Percentiles rank a stretch among this genome's conserved stretches.
Evolutionary conservation across 2,113 vertebrate species (phyloP).

Genomic region (Lontra canadensis): DNA sequence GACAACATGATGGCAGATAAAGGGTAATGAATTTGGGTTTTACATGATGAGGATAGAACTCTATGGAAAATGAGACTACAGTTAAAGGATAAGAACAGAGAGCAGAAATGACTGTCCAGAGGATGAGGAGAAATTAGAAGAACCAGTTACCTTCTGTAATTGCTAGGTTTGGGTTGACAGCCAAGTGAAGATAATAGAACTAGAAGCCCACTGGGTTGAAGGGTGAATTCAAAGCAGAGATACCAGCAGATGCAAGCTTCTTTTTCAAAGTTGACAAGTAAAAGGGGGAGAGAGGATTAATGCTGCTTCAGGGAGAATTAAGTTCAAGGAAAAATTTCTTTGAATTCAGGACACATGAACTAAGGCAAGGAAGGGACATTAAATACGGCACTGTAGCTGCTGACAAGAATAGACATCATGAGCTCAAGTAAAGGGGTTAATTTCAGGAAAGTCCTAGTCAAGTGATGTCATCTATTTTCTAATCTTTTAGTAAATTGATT

Average conservation of each 20-base stretch:
- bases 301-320: background rate
- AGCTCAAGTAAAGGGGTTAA: background rate
- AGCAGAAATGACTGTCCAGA: background rate
- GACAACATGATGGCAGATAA: background rate
- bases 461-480: background rate
- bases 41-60: background rate
- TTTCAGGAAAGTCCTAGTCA: background rate
- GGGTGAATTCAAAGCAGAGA: background rate
- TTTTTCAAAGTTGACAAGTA: background rate
- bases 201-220: background rate
- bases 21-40: background rate
- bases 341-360: background rate
- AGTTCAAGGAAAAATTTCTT: background rate
- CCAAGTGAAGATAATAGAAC: background rate
- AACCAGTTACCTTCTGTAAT: background rate
- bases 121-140: background rate
- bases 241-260: background rate
- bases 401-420: background rate
- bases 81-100: background rate
- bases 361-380: background rate
- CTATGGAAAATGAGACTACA: background rate
- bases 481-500: background rate
- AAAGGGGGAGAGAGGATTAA: background rate
- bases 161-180: background rate
- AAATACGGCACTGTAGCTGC: background rate